These are phyloP conservation scores for Anastrepha obliqua DNA, from an alignment of 1,140 invertebrate species.

Conservation along the genomic window DNA sequence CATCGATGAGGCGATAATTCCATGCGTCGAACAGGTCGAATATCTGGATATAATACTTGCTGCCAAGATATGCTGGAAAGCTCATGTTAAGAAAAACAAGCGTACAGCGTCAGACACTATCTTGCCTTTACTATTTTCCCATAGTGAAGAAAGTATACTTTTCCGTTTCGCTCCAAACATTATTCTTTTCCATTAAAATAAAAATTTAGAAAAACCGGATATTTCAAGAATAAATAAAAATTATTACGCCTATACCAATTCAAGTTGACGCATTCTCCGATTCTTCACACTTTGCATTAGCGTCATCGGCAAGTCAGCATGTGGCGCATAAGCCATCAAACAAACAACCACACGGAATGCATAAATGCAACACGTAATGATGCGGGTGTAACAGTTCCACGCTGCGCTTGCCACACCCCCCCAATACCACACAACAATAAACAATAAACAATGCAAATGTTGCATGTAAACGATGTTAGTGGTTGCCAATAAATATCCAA, in stretches of 20 bases:
- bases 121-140: no score
- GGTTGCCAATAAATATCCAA: background rate
- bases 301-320: background rate
- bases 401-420: background rate
- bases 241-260: background rate
- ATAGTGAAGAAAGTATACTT: no score
- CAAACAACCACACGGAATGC: background rate
- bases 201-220: no score
- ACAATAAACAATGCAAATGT: constrained; percentile 37
- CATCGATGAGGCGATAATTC: no score
- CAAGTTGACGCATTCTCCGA: background rate
- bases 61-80: no score
- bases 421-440: background rate
- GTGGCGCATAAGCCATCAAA: background rate
- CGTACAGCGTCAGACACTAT: no score
- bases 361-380: background rate
- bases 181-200: no score
- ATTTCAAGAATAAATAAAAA: background rate
- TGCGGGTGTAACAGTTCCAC: background rate
- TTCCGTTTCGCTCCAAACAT: no score
- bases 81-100: no score
- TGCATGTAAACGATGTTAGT: constrained; percentile 20
- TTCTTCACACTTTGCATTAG: background rate
- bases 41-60: no score
- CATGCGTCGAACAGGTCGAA: no score